Evolutionary conservation across 2,888 invertebrate genomes (phyloP).

Genomic region (Cremastinae sp.): DNA sequence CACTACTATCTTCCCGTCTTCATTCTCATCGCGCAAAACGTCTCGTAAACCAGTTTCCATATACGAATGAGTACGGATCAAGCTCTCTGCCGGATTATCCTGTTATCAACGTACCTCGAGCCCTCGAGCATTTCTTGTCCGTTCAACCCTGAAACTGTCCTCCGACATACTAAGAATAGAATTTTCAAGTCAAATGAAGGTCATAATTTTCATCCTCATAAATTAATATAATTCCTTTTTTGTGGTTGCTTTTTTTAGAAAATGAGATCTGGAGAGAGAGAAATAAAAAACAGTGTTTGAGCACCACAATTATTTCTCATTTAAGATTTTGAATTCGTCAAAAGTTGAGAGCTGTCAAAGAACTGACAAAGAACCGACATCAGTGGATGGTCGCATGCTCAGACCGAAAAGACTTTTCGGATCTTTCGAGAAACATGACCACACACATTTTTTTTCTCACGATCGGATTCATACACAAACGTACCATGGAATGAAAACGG

Average conservation of each 20-base stretch:
- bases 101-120: slow-evolving; percentile 48
- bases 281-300: too few relatives aligned
- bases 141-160: slow-evolving; percentile 45
- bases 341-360: too few relatives aligned
- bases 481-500: too few relatives aligned
- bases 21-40: slow-evolving; percentile 42
- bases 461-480: too few relatives aligned
- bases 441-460: too few relatives aligned
- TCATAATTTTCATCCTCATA: slow-evolving; percentile 5
- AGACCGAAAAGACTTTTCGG: too few relatives aligned
- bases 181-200: slow-evolving; percentile 24
- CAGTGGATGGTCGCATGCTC: too few relatives aligned
- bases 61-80: slow-evolving; percentile 54
- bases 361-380: too few relatives aligned
- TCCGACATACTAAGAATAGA: slow-evolving; percentile 14
- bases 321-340: too few relatives aligned
- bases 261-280: too few relatives aligned
- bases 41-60: slow-evolving; percentile 59
- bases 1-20: slow-evolving; percentile 7
- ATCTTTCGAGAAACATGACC: too few relatives aligned
- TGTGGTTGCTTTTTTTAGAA: not conserved
- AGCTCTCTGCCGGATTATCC: slow-evolving; percentile 50
- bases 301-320: too few relatives aligned
- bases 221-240: not conserved
- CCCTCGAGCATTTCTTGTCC: slow-evolving; percentile 36